phyloP scores from a whole-genome alignment of 2,797 vertebrate genomes.

The Erithacus rubecula region DNA sequence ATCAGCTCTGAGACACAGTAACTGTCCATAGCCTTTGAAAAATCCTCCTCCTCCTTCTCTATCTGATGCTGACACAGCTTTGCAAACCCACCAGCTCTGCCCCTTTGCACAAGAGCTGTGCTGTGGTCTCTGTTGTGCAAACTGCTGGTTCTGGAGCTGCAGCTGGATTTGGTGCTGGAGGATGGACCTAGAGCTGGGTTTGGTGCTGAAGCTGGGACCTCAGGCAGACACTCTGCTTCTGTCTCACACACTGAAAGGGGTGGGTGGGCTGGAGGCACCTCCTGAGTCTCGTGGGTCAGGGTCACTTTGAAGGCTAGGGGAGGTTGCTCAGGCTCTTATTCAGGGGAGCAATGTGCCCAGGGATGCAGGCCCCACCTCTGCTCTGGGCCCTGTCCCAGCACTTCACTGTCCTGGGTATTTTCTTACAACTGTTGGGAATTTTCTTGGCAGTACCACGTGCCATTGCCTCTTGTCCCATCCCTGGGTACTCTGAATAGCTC shows the following conservation, averaged over 20 bases:
- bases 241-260: no score
- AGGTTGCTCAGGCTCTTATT: neutral
- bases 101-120: neutral
- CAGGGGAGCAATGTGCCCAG: neutral
- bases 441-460: rapidly evolving
- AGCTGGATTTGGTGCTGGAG: neutral
- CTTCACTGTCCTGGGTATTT: neutral
- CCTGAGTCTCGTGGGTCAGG: neutral
- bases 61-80: neutral
- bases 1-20: neutral
- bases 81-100: neutral
- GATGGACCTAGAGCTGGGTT: neutral
- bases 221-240: neutral
- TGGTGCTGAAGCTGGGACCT: neutral
- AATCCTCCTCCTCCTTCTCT: neutral
- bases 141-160: neutral
- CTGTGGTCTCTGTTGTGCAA: neutral
- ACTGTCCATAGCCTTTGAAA: neutral
- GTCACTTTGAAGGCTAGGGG: neutral
- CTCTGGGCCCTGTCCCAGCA: neutral
- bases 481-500: neutral
- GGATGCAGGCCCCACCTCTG: neutral
- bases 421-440: neutral
- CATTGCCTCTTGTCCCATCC: neutral
- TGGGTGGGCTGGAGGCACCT: neutral